Conservation (phyloP, 2,113 vertebrate species). For the Oceanites oceanicus region DNA sequence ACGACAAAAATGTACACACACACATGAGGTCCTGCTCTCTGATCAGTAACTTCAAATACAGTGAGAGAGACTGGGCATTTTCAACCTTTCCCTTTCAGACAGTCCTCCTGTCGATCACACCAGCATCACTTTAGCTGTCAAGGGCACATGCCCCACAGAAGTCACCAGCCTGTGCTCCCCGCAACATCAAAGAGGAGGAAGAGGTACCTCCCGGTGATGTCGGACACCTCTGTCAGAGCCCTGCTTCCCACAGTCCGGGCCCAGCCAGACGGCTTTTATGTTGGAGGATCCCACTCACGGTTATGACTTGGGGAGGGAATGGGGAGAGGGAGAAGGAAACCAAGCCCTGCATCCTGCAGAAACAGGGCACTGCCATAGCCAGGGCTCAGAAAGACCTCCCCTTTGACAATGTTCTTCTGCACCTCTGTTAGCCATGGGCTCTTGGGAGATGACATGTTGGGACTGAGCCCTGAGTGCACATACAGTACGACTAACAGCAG, state of each 20-base stretch:
- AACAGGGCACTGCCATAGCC: background rate
- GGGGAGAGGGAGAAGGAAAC: background rate
- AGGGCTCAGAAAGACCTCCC: background rate
- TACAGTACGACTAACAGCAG: background rate
- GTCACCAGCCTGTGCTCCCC: background rate
- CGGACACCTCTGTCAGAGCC: background rate
- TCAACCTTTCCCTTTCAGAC: background rate
- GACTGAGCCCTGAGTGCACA: background rate
- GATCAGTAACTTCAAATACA: background rate
- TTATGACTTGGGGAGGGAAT: background rate
- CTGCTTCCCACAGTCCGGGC: background rate
- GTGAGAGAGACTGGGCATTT: background rate
- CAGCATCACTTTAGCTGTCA: background rate
- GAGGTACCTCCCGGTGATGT: background rate
- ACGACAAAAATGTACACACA: background rate
- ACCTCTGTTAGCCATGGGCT: background rate
- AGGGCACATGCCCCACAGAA: no score
- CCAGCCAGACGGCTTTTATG: no score
- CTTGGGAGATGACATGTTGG: background rate
- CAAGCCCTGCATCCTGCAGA: background rate
- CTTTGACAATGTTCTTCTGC: background rate
- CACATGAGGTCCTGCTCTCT: background rate
- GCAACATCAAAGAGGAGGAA: background rate
- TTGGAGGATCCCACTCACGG: background rate
- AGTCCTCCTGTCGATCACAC: background rate